phyloP scores from a whole-genome alignment of 2,888 invertebrate genomes.

The Drosophila niveifrons region DNA sequence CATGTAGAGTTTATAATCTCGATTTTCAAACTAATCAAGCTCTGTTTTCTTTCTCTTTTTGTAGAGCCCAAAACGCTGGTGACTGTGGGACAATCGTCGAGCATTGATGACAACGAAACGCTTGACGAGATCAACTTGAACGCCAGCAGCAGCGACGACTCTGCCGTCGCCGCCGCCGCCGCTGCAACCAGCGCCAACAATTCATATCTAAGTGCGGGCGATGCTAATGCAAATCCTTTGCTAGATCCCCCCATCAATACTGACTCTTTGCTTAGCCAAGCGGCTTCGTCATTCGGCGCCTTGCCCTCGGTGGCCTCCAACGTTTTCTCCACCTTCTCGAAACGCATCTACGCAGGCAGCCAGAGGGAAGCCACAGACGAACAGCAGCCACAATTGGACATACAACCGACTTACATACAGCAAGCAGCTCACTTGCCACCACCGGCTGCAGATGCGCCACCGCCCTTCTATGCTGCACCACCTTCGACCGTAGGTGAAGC shows the following conservation, averaged over 20 bases:
- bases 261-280: constrained; percentile 83
- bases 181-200: constrained; percentile 3
- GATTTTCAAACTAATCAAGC: constrained; percentile 7
- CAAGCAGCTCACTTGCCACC: constrained; percentile 43
- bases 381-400: constrained; percentile 71
- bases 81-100: constrained; percentile 82
- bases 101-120: constrained; percentile 86
- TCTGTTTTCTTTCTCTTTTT: constrained; percentile 19
- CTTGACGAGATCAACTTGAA: constrained; percentile 86
- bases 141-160: constrained; percentile 73
- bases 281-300: constrained; percentile 86
- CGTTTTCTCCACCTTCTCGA: constrained; percentile 87
- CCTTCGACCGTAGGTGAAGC: constrained; percentile 40
- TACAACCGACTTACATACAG: constrained; percentile 80
- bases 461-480: constrained; percentile 72
- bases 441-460: constrained; percentile 26
- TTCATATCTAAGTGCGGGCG: constrained; percentile 44
- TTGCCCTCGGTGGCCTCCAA: constrained; percentile 88
- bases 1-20: not conserved
- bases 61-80: constrained; percentile 83
- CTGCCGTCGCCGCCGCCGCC: constrained; percentile 11
- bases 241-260: constrained; percentile 61
- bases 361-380: constrained; percentile 39
- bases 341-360: constrained; percentile 81
- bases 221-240: constrained; percentile 79